Conservation (phyloP, 1,140 invertebrate species). For the Orchesella cincta region DNA sequence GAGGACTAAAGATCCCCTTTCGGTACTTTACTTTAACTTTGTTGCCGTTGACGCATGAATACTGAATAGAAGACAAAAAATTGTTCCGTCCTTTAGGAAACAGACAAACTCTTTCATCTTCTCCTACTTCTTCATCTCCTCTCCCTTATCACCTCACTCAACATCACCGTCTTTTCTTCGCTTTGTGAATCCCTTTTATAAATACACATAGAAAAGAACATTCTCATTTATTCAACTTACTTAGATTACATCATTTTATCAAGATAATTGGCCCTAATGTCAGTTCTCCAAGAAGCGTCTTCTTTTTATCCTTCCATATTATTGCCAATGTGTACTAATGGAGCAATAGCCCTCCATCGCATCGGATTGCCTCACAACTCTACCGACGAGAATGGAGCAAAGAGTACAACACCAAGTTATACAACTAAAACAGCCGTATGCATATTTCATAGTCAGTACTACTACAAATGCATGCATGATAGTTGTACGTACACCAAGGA, state of each 20-base stretch:
- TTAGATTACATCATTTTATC: constrained; percentile 47
- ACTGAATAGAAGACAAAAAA: background rate
- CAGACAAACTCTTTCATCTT: constrained; percentile 25
- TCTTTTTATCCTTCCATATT: background rate
- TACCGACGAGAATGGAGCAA: too few relatives aligned
- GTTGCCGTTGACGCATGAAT: background rate
- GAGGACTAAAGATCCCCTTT: background rate
- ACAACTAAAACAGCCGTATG: too few relatives aligned
- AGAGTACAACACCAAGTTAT: too few relatives aligned
- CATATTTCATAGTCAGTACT: too few relatives aligned
- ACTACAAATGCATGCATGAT: too few relatives aligned
- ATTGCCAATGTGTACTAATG: too few relatives aligned
- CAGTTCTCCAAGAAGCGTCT: constrained; percentile 34
- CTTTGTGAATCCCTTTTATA: background rate
- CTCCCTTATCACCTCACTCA: background rate
- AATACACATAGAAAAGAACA: background rate
- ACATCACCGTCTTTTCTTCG: constrained; percentile 24
- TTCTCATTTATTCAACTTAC: constrained; percentile 20
- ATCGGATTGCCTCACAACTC: too few relatives aligned
- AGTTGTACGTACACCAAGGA: background rate
- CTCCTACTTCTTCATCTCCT: background rate
- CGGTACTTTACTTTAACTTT: constrained; percentile 6
- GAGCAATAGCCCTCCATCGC: too few relatives aligned
- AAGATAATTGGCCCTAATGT: constrained; percentile 47
- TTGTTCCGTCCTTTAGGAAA: background rate